phyloP scores from a whole-genome alignment of 2,888 invertebrate species.

The Acleris literana region DNA sequence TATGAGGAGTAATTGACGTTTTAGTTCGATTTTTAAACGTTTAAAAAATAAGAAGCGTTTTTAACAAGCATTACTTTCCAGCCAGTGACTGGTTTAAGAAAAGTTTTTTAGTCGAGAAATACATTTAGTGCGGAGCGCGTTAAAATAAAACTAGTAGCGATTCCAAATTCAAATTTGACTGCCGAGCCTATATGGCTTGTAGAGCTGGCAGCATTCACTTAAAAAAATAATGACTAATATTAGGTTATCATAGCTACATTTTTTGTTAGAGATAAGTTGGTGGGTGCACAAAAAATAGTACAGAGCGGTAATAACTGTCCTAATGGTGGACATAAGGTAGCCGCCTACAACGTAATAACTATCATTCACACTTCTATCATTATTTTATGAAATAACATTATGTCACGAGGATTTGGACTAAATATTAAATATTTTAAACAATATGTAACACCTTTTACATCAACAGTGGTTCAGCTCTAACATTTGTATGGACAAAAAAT shows the following conservation, averaged over 20 bases:
- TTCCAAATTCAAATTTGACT: too few species aligned
- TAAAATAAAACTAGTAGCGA: too few species aligned
- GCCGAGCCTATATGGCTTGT: too few species aligned
- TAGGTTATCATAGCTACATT: background rate
- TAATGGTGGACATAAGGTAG: constrained; percentile 43
- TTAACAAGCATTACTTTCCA: constrained; percentile 12
- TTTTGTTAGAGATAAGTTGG: constrained; percentile 4
- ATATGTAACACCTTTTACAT: background rate
- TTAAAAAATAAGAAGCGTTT: constrained; percentile 22
- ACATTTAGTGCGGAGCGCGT: background rate
- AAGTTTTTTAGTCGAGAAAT: background rate
- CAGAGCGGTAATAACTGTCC: constrained; percentile 44
- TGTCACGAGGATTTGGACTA: constrained; percentile 7
- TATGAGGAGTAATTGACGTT: constrained; percentile 47
- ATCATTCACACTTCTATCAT: constrained; percentile 50
- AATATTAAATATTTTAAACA: background rate
- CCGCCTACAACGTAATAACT: constrained; percentile 55
- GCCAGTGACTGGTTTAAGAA: background rate
- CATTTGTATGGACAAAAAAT: constrained; percentile 20
- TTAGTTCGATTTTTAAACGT: constrained; percentile 33
- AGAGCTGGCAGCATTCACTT: too few species aligned
- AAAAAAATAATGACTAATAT: background rate
- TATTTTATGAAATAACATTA: constrained; percentile 43
- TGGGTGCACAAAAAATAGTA: constrained; percentile 15
- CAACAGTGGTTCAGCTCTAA: constrained; percentile 5